Conservation (phyloP, 2,888 invertebrate species). For the Pyrgus malvae region DNA sequence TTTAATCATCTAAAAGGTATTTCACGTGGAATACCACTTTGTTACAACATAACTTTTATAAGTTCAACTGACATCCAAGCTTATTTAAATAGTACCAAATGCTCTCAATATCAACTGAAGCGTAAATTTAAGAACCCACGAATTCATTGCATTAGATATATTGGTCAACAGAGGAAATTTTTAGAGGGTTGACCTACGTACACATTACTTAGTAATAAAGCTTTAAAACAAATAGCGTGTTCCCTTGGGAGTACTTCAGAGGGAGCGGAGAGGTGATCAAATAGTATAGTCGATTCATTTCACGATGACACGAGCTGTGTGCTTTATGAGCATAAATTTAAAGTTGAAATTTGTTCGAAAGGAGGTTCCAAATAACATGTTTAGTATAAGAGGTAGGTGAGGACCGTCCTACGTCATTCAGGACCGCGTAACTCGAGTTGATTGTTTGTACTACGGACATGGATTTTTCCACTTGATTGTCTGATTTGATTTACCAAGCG, state of each 20-base stretch:
- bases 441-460: conserved; percentile 78
- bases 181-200: conserved; percentile 80
- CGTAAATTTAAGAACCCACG: conserved; percentile 20
- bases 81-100: neutral
- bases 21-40: no score
- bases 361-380: conserved; percentile 14
- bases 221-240: conserved; percentile 77
- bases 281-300: conserved; percentile 43
- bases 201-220: conserved; percentile 82
- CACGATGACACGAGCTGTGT: neutral
- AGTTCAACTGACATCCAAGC: no score
- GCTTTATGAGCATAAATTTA: neutral
- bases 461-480: conserved; percentile 82
- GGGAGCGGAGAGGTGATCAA: conserved; percentile 60
- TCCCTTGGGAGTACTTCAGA: conserved; percentile 52
- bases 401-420: conserved; percentile 66
- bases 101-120: conserved; percentile 3
- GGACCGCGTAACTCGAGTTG: conserved; percentile 73
- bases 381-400: conserved; percentile 44
- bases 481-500: conserved; percentile 77
- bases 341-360: conserved; percentile 5
- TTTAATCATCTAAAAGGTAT: no score
- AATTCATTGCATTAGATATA: conserved; percentile 60
- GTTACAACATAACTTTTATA: no score
- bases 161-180: conserved; percentile 72